Conservation (phyloP, 2,888 invertebrate species). For the Tortricodes alternella region DNA sequence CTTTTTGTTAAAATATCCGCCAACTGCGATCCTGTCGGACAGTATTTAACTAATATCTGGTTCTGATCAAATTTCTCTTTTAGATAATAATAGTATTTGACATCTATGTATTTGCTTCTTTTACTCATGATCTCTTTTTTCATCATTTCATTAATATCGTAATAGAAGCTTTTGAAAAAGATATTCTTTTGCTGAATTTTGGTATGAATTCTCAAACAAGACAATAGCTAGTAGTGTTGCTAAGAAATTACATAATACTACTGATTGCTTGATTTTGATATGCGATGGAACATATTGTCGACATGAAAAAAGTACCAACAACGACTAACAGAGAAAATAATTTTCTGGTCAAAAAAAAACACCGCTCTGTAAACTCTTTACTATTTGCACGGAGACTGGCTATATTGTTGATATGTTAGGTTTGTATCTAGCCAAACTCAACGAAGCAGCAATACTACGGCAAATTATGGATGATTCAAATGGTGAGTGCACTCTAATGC, state of each 20-base stretch:
- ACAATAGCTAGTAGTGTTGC: background rate
- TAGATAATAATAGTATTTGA: background rate
- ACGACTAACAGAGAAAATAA: background rate
- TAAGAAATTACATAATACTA: background rate
- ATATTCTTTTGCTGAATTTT: background rate
- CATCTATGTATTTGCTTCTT: background rate
- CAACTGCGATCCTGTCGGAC: background rate
- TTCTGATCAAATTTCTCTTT: background rate
- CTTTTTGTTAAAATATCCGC: background rate
- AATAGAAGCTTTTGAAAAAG: background rate
- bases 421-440: background rate
- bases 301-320: background rate
- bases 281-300: background rate
- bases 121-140: background rate
- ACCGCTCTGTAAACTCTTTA: background rate
- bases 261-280: background rate
- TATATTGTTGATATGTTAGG: background rate
- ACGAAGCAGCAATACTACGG: background rate
- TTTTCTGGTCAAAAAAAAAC: background rate
- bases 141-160: too few relatives aligned
- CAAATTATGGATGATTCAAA: background rate
- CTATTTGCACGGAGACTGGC: background rate
- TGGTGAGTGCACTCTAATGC: background rate
- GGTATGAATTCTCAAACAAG: background rate
- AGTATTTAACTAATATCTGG: background rate